phyloP scores from a whole-genome alignment of 1,140 invertebrate species.

The Onthophagus taurus region DNA sequence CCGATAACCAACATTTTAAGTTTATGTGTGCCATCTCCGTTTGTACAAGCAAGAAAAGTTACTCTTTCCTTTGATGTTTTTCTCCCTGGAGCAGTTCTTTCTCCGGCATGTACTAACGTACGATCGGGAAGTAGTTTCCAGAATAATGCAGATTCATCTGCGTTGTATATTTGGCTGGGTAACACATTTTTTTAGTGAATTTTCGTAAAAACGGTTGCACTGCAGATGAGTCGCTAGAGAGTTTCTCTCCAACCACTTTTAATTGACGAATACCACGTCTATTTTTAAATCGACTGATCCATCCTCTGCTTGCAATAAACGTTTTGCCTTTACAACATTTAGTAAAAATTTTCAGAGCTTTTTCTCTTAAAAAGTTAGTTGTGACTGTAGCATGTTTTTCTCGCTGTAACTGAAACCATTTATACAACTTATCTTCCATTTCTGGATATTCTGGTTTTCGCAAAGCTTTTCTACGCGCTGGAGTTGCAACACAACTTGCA shows the following conservation, averaged over 20 bases:
- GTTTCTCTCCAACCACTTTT: slow-evolving; percentile 31
- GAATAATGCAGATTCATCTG: slow-evolving; percentile 24
- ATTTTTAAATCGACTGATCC: not conserved
- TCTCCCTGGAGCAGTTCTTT: slow-evolving; percentile 26
- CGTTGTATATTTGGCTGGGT: slow-evolving; percentile 21
- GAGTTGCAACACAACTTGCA: not conserved
- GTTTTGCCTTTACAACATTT: slow-evolving; percentile 1
- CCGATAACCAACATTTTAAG: slow-evolving; percentile 25
- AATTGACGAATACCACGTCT: slow-evolving; percentile 28
- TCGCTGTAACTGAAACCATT: slow-evolving; percentile 6
- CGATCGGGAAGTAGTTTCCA: slow-evolving; percentile 20
- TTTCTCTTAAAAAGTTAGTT: not conserved
- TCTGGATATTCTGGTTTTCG: not conserved
- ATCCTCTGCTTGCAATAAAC: not conserved
- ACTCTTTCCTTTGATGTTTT: slow-evolving; percentile 28
- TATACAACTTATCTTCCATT: slow-evolving; percentile 5
- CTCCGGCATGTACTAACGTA: slow-evolving; percentile 18
- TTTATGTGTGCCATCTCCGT: slow-evolving; percentile 23
- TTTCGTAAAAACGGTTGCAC: slow-evolving; percentile 17
- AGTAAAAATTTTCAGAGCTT: not conserved
- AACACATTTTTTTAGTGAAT: slow-evolving; percentile 13
- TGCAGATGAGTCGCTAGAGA: slow-evolving; percentile 28
- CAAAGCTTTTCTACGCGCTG: not conserved
- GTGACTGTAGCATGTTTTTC: not conserved
- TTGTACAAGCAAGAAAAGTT: slow-evolving; percentile 23